phyloP scores from a whole-genome alignment of 2,113 vertebrate species.

The Macroglossus sobrinus region DNA sequence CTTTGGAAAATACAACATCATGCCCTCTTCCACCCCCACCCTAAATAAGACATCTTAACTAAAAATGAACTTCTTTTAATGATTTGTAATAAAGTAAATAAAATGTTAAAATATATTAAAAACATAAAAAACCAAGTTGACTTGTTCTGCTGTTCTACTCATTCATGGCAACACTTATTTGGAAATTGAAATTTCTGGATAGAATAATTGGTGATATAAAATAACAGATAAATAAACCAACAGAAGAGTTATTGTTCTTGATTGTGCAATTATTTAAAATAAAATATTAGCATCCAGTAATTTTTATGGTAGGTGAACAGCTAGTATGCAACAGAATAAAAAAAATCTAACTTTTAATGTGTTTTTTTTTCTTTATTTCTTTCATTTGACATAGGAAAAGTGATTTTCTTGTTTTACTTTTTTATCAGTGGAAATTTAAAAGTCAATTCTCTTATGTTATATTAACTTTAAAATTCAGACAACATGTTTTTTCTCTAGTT shows the following conservation, averaged over 20 bases:
- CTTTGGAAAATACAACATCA: background rate
- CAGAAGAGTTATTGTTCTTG: background rate
- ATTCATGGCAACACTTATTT: background rate
- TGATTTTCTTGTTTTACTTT: constrained; percentile 3
- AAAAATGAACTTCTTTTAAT: background rate
- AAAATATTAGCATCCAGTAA: background rate
- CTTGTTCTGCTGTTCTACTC: background rate
- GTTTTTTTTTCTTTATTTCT: background rate
- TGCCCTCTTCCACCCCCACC: background rate
- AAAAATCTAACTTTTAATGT: background rate
- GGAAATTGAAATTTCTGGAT: background rate
- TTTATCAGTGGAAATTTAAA: background rate
- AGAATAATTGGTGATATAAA: background rate
- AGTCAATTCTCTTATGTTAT: background rate
- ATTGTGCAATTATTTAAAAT: background rate
- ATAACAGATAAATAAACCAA: background rate
- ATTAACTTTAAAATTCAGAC: background rate
- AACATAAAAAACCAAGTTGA: background rate
- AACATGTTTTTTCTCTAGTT: background rate
- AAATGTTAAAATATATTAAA: background rate
- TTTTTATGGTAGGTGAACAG: background rate
- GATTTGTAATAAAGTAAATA: background rate
- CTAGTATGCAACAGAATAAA: background rate
- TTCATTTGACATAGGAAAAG: background rate
- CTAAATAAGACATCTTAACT: background rate